Percentiles rank a stretch among this genome's conserved stretches.
Conservation (phyloP, 2,888 invertebrate species). For the Germaria angustata region DNA sequence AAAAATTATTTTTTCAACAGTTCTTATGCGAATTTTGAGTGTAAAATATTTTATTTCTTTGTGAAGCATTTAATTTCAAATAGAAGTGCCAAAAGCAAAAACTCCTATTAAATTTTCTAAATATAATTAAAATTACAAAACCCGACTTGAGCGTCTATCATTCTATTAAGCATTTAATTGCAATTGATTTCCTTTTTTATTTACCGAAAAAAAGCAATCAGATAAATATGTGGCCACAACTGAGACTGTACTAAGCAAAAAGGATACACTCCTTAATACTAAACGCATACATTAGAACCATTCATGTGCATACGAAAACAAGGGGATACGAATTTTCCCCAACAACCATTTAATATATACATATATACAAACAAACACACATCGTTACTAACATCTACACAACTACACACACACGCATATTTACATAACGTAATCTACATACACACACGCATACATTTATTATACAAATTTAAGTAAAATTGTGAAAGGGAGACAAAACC, state of each 20-base stretch:
- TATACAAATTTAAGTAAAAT: slow-evolving; percentile 60
- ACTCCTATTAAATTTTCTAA: no score
- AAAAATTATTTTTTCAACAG: no score
- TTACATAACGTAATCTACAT: slow-evolving; percentile 10
- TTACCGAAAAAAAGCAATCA: not conserved
- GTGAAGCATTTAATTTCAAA: no score
- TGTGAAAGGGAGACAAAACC: slow-evolving; percentile 63
- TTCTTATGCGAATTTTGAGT: no score
- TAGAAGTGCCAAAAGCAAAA: no score
- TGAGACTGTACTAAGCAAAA: slow-evolving; percentile 7
- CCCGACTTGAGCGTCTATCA: no score
- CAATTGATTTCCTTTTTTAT: no score
- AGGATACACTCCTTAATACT: not conserved
- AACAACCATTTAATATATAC: not conserved
- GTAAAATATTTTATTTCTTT: no score
- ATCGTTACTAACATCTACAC: not conserved
- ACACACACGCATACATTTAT: slow-evolving; percentile 52
- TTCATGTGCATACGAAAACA: not conserved
- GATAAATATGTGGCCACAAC: not conserved
- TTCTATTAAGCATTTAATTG: no score
- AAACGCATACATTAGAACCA: slow-evolving; percentile 9
- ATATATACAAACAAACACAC: not conserved
- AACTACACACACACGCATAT: slow-evolving; percentile 15
- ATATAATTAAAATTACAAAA: no score
- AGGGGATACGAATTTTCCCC: not conserved